Base-by-base conservation (phyloP, 1,140 invertebrate species). In the Venturia canescens region DNA sequence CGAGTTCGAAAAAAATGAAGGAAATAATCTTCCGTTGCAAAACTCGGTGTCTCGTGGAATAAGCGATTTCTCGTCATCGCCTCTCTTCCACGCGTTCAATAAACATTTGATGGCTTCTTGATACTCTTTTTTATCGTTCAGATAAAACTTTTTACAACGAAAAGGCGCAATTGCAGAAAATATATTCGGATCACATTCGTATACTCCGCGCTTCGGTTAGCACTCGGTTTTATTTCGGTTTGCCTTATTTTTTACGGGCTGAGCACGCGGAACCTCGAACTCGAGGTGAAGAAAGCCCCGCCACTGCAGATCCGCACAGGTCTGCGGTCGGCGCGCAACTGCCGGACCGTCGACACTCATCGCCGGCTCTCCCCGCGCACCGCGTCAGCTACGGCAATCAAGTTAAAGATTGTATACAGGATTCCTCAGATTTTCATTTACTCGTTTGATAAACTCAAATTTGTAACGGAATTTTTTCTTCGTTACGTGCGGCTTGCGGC, bases 281-380 rank as follows among this genome's bases (percentile, higher is more conserved):
- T 4, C 23, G n/a, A n/a, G 23, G 60, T 63, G 27, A 63, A n/a
- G 23, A 27, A n/a, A 74, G 9, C 71, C 21, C 71, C 38, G 48
- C 13, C 26, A 31, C 31, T 9, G 48, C 57, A 21, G 23, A 63
- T 44, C 77, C 77, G 77, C 77, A 78, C 77, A 7, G 74, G 75
- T 53, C 80, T 66, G 38, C 34, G 53, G 76, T 76, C 75, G 75
- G 71, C 53, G 27, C 53, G 53, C 53, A 72, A 67, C 74, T 66
- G 38, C 66, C 50, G 71, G 80, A 77, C 80, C 78, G 60, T 72
- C 53, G 72, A 31, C 31, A 29, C 63, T 50, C 23, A 57, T 48
- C 60, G 63, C 23, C 21, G 60, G 3, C 23, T 63, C 60, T 26
- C 23, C 60, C 60, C 60, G 50, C 60, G 11, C 60, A 63, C 23